Conservation (phyloP, 2,797 vertebrate genomes). For the Allobates femoralis region DNA sequence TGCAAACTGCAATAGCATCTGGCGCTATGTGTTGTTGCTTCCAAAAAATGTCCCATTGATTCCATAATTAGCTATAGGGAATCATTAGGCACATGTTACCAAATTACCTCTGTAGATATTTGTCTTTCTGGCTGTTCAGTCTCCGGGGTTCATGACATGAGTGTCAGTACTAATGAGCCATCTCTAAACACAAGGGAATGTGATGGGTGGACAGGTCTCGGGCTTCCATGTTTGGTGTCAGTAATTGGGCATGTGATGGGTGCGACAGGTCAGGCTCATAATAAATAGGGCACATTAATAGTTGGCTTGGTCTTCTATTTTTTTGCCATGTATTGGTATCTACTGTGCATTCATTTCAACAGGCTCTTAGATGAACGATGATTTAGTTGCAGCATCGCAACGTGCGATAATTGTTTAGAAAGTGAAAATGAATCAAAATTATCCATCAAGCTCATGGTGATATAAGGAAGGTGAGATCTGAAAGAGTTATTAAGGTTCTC, state of each 20-base stretch:
- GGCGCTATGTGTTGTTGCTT: not conserved
- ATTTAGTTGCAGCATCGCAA: not conserved
- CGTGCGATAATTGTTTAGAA: no score
- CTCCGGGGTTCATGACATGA: slow-evolving; percentile 13
- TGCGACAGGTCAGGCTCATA: slow-evolving; percentile 51
- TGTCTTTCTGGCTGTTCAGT: slow-evolving; percentile 25
- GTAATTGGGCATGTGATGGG: slow-evolving; percentile 14
- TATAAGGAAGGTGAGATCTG: no score
- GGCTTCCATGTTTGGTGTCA: slow-evolving; percentile 11
- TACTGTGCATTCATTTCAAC: slow-evolving; percentile 1
- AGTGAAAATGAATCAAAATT: no score
- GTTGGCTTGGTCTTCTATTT: not conserved
- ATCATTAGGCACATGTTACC: slow-evolving; percentile 30
- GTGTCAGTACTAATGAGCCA: slow-evolving; percentile 21
- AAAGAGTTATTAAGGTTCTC: no score
- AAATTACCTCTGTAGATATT: slow-evolving; percentile 24
- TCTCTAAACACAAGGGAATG: slow-evolving; percentile 27
- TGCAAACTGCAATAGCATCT: not conserved
- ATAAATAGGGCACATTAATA: slow-evolving; percentile 30
- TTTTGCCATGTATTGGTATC: not conserved
- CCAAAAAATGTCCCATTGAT: slow-evolving; percentile 11
- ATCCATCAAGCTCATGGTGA: no score
- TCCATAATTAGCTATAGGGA: slow-evolving; percentile 48
- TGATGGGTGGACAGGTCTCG: not conserved
- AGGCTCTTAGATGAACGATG: not conserved